Base-by-base conservation (phyloP, 2,113 vertebrate species). In the Etheostoma spectabile region DNA sequence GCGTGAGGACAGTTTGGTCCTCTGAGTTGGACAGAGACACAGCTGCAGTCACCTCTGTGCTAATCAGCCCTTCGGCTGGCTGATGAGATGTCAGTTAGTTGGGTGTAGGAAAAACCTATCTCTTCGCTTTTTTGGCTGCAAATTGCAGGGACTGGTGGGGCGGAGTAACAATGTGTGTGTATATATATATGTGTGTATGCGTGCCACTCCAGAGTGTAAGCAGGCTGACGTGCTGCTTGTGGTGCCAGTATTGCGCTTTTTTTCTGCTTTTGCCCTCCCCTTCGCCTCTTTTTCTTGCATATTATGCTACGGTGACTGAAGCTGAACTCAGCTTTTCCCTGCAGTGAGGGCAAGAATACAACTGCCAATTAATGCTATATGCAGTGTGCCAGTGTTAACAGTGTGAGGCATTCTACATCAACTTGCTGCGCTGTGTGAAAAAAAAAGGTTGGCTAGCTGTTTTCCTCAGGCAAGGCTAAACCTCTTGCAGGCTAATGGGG, bases 41-140 rank as follows among this genome's bases (percentile, higher is more conserved):
- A 89, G 92, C 88, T 84, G 88, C 92, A 91, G 91, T 94, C 90
- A 92, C 92, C 93, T 92, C 90, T 88, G 89, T 85, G 90, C 89
- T 93, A 87, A 94, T 94, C 92, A 91, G 91, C 89, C 91, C 85
- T 80, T 91, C 79, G 79, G 86, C 86, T 88, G 82, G 86, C 88
- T 91, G 93, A 93, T 91, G 92, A 93, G 91, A 89, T 92, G 92
- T 92, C 92, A 92, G 87, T 84, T 86, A 67, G 80, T 85, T 71
- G 72, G 78, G 86, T 59, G 22, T 71, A 66, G 79, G 48, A 79
- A 72, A 86, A 87, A 68, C 83, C 87, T 89, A 89, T 88, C 81
- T 80, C 84, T 92, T 91, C 52, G 82, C 83, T 87, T 91, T 92
- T 89, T 88, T 92, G 91, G 90, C 90, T 87, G 86, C 77, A 88